A percentile compares a stretch with the other conserved stretches of the same genome.
Conservation (phyloP, 2,888 invertebrate genomes). For the Falcaria lacertinaria region DNA sequence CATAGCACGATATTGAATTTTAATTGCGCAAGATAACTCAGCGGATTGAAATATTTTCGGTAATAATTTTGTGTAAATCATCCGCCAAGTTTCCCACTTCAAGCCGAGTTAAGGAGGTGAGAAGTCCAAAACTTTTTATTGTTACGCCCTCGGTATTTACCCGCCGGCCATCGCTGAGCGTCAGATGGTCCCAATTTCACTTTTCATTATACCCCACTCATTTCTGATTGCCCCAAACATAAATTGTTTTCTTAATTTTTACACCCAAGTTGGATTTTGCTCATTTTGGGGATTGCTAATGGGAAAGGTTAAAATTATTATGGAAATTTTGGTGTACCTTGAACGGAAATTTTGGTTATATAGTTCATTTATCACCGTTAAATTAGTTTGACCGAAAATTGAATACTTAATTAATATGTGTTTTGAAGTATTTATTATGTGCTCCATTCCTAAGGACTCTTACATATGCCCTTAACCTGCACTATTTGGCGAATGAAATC, state of each 20-base stretch:
- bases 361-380: too few species aligned
- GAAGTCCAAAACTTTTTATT: conserved; percentile 55
- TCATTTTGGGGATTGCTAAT: not conserved
- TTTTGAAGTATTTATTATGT: too few species aligned
- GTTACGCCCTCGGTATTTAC: conserved; percentile 41
- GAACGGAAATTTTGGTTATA: too few species aligned
- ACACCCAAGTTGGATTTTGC: not conserved
- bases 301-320: not conserved
- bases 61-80: conserved; percentile 26
- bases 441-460: too few species aligned
- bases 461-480: too few species aligned
- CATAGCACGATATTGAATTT: conserved; percentile 20
- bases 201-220: conserved; percentile 33
- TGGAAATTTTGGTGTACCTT: too few species aligned
- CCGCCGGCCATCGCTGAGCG: conserved; percentile 21
- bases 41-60: conserved; percentile 24
- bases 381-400: too few species aligned
- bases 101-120: conserved; percentile 50
- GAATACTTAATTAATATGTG: too few species aligned
- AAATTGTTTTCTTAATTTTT: conserved; percentile 14
- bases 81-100: conserved; percentile 18
- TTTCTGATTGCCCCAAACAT: conserved; percentile 22
- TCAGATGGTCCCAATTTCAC: conserved; percentile 44
- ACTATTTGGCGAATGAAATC: too few species aligned
- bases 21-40: conserved; percentile 16